Evolutionary conservation across 1,140 invertebrate genomes (phyloP).

Genomic region (Parasteatoda tepidariorum): DNA sequence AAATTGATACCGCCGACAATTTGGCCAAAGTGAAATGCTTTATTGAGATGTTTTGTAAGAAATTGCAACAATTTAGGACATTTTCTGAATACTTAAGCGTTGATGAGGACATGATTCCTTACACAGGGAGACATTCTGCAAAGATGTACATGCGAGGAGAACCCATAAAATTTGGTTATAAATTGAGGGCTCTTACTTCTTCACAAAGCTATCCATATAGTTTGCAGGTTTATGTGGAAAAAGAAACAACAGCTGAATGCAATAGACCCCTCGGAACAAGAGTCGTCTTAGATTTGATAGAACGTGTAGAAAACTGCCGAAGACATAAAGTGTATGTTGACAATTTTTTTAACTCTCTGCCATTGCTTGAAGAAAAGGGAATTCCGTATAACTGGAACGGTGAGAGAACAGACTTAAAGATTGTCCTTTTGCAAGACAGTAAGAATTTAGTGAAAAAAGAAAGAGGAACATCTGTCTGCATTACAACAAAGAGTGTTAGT

Average conservation of each 20-base stretch:
- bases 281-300: no score
- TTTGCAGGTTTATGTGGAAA: no score
- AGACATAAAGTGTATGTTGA: no score
- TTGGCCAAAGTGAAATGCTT: neutral
- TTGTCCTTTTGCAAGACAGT: constrained; percentile 10
- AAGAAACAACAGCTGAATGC: neutral
- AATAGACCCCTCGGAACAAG: neutral
- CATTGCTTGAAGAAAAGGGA: neutral
- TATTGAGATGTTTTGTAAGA: constrained; percentile 9
- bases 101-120: neutral
- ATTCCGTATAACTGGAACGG: neutral
- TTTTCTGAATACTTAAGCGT: no score
- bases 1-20: neutral
- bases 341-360: no score
- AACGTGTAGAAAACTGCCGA: neutral
- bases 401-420: neutral
- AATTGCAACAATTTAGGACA: no score
- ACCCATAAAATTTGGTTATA: no score
- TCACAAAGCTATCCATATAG: neutral
- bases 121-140: neutral
- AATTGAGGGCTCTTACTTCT: neutral
- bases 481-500: no score
- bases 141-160: no score
- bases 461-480: no score
- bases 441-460: no score